Base-by-base conservation (phyloP, 2,113 vertebrate species). In the Puffinus mauretanicus region DNA sequence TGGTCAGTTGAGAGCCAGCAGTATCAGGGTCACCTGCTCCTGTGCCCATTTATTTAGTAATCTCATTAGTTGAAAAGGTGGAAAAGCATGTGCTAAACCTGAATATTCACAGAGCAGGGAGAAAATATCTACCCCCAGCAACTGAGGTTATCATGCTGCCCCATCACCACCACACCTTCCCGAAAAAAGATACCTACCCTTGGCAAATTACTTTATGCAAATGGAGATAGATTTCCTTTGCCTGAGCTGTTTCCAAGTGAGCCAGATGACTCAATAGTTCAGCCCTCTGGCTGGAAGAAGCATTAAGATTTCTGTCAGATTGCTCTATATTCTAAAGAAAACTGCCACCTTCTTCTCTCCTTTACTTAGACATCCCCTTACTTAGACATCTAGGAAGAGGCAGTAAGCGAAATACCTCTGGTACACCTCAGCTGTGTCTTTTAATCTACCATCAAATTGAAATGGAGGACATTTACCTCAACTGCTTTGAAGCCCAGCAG, bases 241-340 rank as follows among this genome's bases (percentile, higher is more conserved):
- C 85, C 76, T 93, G 82, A 95, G 82, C 88, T 83, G 64, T 97
- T 96, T 93, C 80, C 77, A 91, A 94, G 95, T 65, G 64, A 95
- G 81, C 80, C 91, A 92, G 69, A 75, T 96, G 94, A 96, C 89
- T 95, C 95, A 88, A 77, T 82, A 91, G 88, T 93, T 97, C 88
- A 94, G 65, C 91, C 70, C 86, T 94, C 77, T 94, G 58, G 94
- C 91, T 95, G 62, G 52, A 95, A 93, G 75, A 62, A 94, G 51
- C 70, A 82, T 94, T 87, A 94, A 95, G 75, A 90, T 96, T 95
- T 95, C 93, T 94, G 75, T 95, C 91, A 93, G 75, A 94, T 77
- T 90, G 73, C 54, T 96, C 86, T 90, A 17, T 55, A 82, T 91
- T 85, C 84, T 91, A 88, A 94, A 93, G 93, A 95, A 93, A 97